Evolutionary conservation across 2,797 vertebrate genomes (phyloP), one percentile per base, ranked within the genome.

Genomic region (Carapus acus): DNA sequence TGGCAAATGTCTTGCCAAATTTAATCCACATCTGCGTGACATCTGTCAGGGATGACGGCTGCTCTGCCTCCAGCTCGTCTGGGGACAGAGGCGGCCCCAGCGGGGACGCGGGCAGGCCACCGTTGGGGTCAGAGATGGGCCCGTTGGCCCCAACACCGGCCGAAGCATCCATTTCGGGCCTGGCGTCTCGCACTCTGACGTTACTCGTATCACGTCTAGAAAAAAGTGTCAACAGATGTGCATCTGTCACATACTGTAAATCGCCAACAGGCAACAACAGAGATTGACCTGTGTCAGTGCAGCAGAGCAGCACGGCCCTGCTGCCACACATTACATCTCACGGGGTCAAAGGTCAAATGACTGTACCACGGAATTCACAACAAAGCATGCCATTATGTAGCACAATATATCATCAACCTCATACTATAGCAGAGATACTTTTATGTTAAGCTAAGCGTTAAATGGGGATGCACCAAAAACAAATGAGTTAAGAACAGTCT

Each of bases 1-100:
- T 40, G 40, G 88, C 88, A 46, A 98, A 97, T 31, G 91, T 92
- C 81, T 92, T 91, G 48, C 85, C 92, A 15, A 97, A 93, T 74
- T 91, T 90, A 48, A 91, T 85, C 82, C 92, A 88, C 83, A 94
- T 85, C 33, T 88, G 89, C 7, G 87, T 79, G 68, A 93, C 65
- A 56, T 86, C 80, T 1, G 77, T 63, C 31, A 83, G 78, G 0
- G 89, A 74, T 0, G 90, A 82, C 46, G 78, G 86, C 1, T 85
- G 52, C 49, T 82, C 83, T 3, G 75, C 66, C 0, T 54, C 65
- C 24, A 69, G 29, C 27, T 70, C 73, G 1, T 53, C 60, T 1
- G 75, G 71, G 1, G 79, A 15, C 18, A 48, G 34, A 1, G 76
- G 65, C 0, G 69, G 54, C 1, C 39, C 61, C 6, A 65, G 1